Percentiles rank a stretch among this genome's conserved stretches.
Conservation (phyloP, 2,888 invertebrate genomes). For the Sinodicranocentrus sp. region DNA sequence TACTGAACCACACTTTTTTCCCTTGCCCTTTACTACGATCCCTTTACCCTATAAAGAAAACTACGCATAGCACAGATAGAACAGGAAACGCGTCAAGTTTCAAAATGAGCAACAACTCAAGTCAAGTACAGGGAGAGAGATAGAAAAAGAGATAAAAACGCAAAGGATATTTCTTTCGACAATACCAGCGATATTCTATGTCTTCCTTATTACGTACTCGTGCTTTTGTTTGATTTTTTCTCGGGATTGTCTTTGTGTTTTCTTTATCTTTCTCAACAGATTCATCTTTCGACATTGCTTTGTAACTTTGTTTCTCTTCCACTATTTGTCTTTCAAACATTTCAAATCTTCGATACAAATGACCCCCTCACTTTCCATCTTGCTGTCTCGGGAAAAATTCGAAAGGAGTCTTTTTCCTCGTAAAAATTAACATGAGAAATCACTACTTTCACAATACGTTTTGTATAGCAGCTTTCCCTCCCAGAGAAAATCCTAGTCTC, state of each 20-base stretch:
- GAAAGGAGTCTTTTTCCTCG: too few relatives aligned
- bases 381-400: too few relatives aligned
- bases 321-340: too few relatives aligned
- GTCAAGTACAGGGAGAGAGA: conserved; percentile 3
- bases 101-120: conserved; percentile 25
- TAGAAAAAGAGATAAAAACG: background rate
- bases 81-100: background rate
- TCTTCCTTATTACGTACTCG: conserved; percentile 30
- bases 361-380: too few relatives aligned
- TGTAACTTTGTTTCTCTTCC: background rate
- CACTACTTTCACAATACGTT: too few relatives aligned
- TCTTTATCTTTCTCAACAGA: conserved; percentile 11
- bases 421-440: too few relatives aligned
- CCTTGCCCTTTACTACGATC: too few relatives aligned
- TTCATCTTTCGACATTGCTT: background rate
- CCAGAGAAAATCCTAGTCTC: too few relatives aligned
- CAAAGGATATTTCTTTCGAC: conserved; percentile 1
- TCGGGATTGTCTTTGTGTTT: too few relatives aligned
- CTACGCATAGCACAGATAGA: background rate
- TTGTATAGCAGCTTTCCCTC: too few relatives aligned
- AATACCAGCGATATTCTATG: background rate
- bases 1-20: background rate
- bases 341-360: too few relatives aligned
- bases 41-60: too few relatives aligned
- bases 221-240: conserved; percentile 27